Conservation (phyloP, 2,888 invertebrate species). For the Lepidocyrtinus sp. region DNA sequence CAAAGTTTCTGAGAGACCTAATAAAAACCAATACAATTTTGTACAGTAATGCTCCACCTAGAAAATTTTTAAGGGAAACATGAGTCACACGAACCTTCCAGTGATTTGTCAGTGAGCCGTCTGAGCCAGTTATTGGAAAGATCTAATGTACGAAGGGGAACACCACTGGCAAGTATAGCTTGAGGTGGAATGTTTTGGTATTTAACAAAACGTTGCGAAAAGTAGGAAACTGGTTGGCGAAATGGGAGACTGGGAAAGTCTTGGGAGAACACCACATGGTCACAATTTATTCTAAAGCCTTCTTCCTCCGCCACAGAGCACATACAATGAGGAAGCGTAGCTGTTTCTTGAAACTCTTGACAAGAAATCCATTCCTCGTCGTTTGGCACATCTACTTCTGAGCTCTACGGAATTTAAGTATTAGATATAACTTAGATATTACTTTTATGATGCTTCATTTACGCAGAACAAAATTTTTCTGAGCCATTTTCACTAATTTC, state of each 20-base stretch:
- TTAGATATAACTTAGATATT: background rate
- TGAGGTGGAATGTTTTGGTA: slow-evolving; percentile 84
- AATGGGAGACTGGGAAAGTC: slow-evolving; percentile 85
- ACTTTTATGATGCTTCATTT: background rate
- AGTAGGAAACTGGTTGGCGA: slow-evolving; percentile 85
- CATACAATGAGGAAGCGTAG: slow-evolving; percentile 63
- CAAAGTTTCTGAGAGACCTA: slow-evolving; percentile 26
- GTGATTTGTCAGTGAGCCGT: slow-evolving; percentile 79
- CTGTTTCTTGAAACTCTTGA: slow-evolving; percentile 62
- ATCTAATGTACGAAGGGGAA: slow-evolving; percentile 84
- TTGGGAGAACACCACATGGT: slow-evolving; percentile 83
- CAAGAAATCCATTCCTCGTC: slow-evolving; percentile 66
- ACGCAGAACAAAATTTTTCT: background rate
- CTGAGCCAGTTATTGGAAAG: slow-evolving; percentile 87
- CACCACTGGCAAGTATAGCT: slow-evolving; percentile 79
- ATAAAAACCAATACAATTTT: background rate
- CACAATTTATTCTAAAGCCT: slow-evolving; percentile 77
- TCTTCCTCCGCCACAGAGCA: slow-evolving; percentile 67
- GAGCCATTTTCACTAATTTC: background rate
- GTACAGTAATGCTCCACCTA: too few relatives aligned
- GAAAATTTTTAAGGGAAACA: too few relatives aligned
- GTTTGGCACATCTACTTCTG: slow-evolving; percentile 60
- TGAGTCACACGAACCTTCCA: slow-evolving; percentile 51
- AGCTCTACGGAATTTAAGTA: background rate
- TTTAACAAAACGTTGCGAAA: slow-evolving; percentile 85